Evolutionary conservation across 2,113 vertebrate genomes (phyloP).

Genomic region (Panurus biarmicus): DNA sequence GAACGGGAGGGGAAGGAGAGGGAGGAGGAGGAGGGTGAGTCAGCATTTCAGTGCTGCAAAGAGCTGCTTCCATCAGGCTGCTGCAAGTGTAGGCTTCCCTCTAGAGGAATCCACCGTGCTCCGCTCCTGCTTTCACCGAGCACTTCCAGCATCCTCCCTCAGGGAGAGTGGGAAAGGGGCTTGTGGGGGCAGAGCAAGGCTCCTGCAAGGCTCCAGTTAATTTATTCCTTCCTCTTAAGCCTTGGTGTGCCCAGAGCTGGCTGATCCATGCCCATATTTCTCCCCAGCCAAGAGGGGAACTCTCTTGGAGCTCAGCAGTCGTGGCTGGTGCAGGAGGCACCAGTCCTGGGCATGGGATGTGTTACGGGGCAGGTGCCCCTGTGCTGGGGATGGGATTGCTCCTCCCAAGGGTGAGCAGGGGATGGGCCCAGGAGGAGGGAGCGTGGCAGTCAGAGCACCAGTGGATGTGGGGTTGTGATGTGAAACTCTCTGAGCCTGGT

Average conservation of each 20-base stretch:
- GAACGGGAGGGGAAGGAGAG: not conserved
- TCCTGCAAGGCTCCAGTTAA: not conserved
- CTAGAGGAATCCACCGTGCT: not conserved
- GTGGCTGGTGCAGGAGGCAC: not conserved
- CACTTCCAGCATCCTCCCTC: not conserved
- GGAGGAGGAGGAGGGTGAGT: slow-evolving; percentile 21
- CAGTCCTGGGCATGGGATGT: not conserved
- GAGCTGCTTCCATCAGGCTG: not conserved
- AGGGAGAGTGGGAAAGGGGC: fast-evolving
- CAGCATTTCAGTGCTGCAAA: slow-evolving; percentile 15
- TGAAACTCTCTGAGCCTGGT: not conserved
- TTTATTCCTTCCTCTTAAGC: not conserved
- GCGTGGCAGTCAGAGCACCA: fast-evolving
- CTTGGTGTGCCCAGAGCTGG: not conserved
- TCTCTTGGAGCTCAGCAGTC: not conserved
- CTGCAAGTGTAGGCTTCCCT: slow-evolving; percentile 49
- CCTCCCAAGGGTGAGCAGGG: not conserved
- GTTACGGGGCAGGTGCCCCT: not conserved
- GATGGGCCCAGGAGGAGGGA: not conserved
- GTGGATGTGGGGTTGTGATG: fast-evolving
- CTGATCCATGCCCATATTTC: not conserved
- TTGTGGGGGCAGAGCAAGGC: not conserved
- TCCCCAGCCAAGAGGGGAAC: not conserved
- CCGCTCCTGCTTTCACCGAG: not conserved
- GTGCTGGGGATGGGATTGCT: not conserved